These are phyloP conservation scores for Anoplopoma fimbria DNA, from an alignment of 2,113 vertebrate genomes.

Conservation along the genomic window DNA sequence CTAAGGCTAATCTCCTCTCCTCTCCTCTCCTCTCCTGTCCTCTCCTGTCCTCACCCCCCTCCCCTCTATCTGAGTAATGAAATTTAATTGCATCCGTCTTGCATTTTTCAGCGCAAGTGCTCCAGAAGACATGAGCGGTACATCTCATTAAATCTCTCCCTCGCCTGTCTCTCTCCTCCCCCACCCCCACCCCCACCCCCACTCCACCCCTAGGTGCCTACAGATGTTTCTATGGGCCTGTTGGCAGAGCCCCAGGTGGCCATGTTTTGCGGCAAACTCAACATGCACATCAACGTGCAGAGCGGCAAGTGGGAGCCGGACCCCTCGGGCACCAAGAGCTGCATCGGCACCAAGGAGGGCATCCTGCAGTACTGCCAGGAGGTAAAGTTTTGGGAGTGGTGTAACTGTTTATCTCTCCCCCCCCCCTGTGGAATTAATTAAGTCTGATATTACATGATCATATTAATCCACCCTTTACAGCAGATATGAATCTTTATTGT, in stretches of 20 bases:
- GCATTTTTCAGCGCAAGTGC: constrained; percentile 44
- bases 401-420: background rate
- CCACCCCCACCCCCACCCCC: no score
- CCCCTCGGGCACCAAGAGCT: constrained; percentile 91
- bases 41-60: constrained; percentile 37
- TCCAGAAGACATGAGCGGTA: constrained; percentile 30
- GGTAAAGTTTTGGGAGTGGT: constrained; percentile 77
- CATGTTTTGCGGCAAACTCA: constrained; percentile 98
- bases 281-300: constrained; percentile 99
- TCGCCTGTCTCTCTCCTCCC: background rate
- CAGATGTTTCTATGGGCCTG: constrained; percentile 92
- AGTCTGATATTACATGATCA: background rate
- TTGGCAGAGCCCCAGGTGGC: constrained; percentile 97
- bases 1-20: constrained; percentile 38
- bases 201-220: constrained; percentile 87
- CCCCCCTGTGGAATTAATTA: constrained; percentile 14
- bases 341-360: constrained; percentile 94
- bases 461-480: background rate
- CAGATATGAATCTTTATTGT: constrained; percentile 25
- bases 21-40: constrained; percentile 47
- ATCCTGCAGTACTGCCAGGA: constrained; percentile 98
- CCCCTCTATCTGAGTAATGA: constrained; percentile 43
- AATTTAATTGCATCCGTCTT: constrained; percentile 60
- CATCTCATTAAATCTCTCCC: constrained; percentile 47
- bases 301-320: constrained; percentile 96